Conservation (phyloP, 2,797 vertebrate genomes). For the Rhodeus uyekii region DNA sequence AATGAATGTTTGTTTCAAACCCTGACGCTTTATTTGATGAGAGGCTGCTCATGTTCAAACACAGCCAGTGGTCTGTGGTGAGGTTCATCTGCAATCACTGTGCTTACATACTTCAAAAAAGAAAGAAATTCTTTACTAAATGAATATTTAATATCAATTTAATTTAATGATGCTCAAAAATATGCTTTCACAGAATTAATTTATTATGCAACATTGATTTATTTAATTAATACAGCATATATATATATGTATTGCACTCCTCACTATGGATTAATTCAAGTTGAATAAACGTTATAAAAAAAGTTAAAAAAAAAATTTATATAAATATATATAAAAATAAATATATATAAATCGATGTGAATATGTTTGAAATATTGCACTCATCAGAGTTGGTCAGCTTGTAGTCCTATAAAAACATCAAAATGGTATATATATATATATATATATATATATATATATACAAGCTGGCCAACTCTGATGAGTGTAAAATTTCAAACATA, state of each 20-base stretch:
- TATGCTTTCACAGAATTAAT: background rate
- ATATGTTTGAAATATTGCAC: background rate
- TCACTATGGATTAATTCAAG: background rate
- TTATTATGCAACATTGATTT: background rate
- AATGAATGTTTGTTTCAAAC: background rate
- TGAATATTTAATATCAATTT: background rate
- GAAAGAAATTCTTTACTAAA: accelerated
- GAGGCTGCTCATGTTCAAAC: background rate
- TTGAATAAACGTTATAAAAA: background rate
- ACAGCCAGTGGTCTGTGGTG: background rate
- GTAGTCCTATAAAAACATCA: no score
- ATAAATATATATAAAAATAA: no score
- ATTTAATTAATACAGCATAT: background rate
- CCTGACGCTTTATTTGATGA: background rate
- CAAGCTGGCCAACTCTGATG: background rate
- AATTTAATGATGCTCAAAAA: background rate
- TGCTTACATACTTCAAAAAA: background rate
- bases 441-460: no score
- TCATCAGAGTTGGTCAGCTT: background rate
- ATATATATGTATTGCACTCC: background rate
- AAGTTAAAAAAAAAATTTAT: background rate
- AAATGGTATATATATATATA: no score
- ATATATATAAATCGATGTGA: background rate
- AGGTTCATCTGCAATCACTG: background rate
- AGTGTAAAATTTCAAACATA: background rate